A percentile compares a stretch with the other conserved stretches of the same genome.
Conservation (phyloP, 2,888 invertebrate genomes). For the Deilephila elpenor region DNA sequence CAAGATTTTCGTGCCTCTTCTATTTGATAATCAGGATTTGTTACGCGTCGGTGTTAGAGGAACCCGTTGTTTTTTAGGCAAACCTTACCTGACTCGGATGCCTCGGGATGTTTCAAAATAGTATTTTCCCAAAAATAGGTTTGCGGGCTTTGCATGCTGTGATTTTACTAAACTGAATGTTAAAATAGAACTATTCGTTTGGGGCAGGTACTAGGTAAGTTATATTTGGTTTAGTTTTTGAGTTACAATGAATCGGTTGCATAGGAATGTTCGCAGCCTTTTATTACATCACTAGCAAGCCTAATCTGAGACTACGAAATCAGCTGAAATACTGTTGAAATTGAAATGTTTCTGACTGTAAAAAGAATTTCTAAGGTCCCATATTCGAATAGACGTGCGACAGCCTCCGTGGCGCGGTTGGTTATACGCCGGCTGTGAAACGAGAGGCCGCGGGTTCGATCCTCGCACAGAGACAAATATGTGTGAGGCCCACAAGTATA, state of each 20-base stretch:
- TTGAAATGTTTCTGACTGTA: no score
- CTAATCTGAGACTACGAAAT: no score
- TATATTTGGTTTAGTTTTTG: not conserved
- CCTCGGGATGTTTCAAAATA: conserved; percentile 39
- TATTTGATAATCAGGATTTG: conserved; percentile 3
- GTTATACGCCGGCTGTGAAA: no score
- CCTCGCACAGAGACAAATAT: no score
- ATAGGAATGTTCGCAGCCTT: not conserved
- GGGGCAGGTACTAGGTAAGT: not conserved
- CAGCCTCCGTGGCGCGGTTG: no score
- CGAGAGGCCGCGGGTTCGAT: no score
- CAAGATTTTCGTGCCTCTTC: not conserved
- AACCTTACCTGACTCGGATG: conserved; percentile 8
- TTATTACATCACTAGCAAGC: no score
- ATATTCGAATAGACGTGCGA: no score
- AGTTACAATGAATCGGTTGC: not conserved
- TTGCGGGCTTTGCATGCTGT: conserved; percentile 28
- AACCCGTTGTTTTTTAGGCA: conserved; percentile 19
- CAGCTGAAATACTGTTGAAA: no score
- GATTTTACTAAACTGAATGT: conserved; percentile 16
- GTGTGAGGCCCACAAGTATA: no score
- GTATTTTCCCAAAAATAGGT: conserved; percentile 31
- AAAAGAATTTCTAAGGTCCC: no score
- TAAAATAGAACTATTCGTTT: not conserved
- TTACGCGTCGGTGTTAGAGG: conserved; percentile 14